Evolutionary conservation across 2,888 invertebrate species (phyloP).

Genomic region (Drosophila testacea): DNA sequence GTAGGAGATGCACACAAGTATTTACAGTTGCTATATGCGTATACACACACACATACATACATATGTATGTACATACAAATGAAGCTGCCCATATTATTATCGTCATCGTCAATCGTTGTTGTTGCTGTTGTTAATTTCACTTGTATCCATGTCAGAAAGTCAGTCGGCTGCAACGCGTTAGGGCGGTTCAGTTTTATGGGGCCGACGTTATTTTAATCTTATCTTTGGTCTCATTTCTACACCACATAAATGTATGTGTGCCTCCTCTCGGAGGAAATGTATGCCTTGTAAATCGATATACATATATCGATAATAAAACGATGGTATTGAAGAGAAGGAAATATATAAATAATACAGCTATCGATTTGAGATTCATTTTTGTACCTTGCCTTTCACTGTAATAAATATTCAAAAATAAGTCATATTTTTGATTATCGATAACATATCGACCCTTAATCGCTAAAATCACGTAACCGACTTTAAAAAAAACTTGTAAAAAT

Average conservation of each 20-base stretch:
- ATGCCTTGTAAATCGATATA: conserved; percentile 9
- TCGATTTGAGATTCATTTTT: too few relatives aligned
- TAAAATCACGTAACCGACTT: too few relatives aligned
- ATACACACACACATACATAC: neutral
- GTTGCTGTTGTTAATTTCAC: conserved; percentile 52
- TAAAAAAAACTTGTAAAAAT: too few relatives aligned
- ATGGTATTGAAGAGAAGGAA: too few relatives aligned
- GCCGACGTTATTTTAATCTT: conserved; percentile 40
- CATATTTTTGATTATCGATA: neutral
- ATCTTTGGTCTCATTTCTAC: conserved; percentile 38
- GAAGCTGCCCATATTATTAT: conserved; percentile 31
- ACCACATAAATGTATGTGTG: neutral
- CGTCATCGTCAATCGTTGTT: conserved; percentile 8
- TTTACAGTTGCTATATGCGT: conserved; percentile 52
- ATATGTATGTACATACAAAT: conserved; percentile 10
- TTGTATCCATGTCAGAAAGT: conserved; percentile 59
- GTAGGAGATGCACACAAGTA: conserved; percentile 34
- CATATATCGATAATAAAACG: neutral
- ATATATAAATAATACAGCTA: too few relatives aligned
- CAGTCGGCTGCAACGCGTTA: conserved; percentile 26
- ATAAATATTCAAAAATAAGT: too few relatives aligned
- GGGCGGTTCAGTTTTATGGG: conserved; percentile 49
- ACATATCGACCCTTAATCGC: neutral
- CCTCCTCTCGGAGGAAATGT: conserved; percentile 1
- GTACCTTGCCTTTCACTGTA: too few relatives aligned